phyloP scores from a whole-genome alignment of 2,113 vertebrate genomes.

The Numenius arquata region DNA sequence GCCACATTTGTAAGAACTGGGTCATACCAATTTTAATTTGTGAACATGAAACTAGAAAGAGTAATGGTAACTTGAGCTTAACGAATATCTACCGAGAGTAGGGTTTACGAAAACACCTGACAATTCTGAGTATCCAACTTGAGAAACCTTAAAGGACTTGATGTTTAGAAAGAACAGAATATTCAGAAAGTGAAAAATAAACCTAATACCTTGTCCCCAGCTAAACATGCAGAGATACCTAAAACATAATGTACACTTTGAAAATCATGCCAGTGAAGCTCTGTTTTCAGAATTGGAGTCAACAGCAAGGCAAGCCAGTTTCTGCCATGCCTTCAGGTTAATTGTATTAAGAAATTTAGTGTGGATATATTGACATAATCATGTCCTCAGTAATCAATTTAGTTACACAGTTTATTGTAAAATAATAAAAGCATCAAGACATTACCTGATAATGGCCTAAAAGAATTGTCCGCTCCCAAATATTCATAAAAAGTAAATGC shows the following conservation, averaged over 20 bases:
- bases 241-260: background rate
- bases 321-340: background rate
- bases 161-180: background rate
- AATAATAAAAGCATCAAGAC: background rate
- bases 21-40: slow-evolving; percentile 34
- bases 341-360: background rate
- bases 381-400: background rate
- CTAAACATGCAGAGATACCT: background rate
- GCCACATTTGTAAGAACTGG: background rate
- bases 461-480: background rate
- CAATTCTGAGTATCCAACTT: background rate
- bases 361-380: background rate
- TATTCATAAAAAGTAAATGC: background rate
- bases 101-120: background rate
- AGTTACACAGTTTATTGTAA: background rate
- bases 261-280: background rate
- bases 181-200: background rate
- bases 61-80: background rate
- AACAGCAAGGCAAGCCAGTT: background rate
- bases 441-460: background rate
- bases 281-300: background rate
- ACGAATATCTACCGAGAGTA: background rate
- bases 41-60: background rate
- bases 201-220: background rate
- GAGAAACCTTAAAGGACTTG: background rate